Evolutionary conservation across 2,113 vertebrate species (phyloP).

Genomic region (Phalacrocorax pelagicus): DNA sequence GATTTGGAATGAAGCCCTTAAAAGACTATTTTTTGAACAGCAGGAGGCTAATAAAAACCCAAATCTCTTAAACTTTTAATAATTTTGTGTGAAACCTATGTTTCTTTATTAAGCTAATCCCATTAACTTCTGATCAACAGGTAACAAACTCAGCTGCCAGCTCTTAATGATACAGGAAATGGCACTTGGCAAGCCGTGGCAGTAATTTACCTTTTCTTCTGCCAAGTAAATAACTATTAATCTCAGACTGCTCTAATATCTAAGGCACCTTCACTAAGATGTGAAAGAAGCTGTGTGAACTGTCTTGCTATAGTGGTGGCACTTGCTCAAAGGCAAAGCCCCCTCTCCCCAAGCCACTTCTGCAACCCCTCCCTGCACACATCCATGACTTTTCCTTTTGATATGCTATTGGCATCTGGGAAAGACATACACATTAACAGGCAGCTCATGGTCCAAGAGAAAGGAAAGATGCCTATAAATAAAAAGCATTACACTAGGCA

Average conservation of each 20-base stretch:
- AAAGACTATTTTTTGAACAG: neutral
- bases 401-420: accelerated
- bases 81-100: neutral
- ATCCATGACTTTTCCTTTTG: accelerated
- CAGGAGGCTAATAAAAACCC: neutral
- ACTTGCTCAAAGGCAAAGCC: neutral
- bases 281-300: neutral
- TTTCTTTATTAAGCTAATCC: neutral
- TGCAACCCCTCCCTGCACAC: too few species aligned
- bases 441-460: neutral
- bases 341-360: neutral
- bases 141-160: neutral
- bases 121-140: neutral
- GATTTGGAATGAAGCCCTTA: neutral
- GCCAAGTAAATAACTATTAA: neutral
- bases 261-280: neutral
- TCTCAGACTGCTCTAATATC: neutral
- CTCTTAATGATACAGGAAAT: neutral
- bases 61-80: neutral
- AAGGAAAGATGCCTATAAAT: neutral
- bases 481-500: neutral
- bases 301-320: neutral
- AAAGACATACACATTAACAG: neutral
- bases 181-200: neutral
- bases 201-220: neutral